A percentile compares a stretch with the other conserved stretches of the same genome.
Conservation (phyloP, 2,888 invertebrate genomes). For the Anodontia alba region DNA sequence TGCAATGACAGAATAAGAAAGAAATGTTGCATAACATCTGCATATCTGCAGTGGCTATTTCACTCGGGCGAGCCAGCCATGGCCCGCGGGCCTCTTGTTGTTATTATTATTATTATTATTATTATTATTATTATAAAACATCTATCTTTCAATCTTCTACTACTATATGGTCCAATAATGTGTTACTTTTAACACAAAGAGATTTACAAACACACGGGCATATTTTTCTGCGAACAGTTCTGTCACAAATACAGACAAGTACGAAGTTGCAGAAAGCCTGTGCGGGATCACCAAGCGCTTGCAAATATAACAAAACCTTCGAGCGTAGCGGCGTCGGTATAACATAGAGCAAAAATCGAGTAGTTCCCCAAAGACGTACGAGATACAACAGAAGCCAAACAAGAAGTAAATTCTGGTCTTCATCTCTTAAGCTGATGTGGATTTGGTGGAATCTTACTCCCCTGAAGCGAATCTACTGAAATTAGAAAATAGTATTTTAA, state of each 20-base stretch:
- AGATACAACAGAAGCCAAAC: slow-evolving; percentile 52
- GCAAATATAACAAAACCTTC: slow-evolving; percentile 39
- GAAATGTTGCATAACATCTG: too few species aligned
- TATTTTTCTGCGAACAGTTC: slow-evolving; percentile 22
- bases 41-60: too few species aligned
- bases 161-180: too few species aligned
- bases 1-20: too few species aligned
- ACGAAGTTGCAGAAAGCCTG: slow-evolving; percentile 57
- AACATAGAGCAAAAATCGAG: slow-evolving; percentile 34
- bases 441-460: slow-evolving; percentile 9
- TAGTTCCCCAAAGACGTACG: slow-evolving; percentile 56
- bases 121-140: too few species aligned
- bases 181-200: too few species aligned
- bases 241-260: slow-evolving; percentile 58
- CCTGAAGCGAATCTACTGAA: slow-evolving; percentile 20
- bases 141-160: too few species aligned
- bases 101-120: too few species aligned
- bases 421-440: slow-evolving; percentile 37
- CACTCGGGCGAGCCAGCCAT: too few species aligned
- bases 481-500: background rate
- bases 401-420: slow-evolving; percentile 51
- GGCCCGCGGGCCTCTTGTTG: too few species aligned
- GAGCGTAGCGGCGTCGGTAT: background rate
- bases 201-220: background rate
- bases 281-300: slow-evolving; percentile 55